A percentile compares a stretch with the other conserved stretches of the same genome.
These are phyloP conservation scores for Anolis sagrei DNA, from an alignment of 2,113 vertebrate species.

Conservation along the genomic window DNA sequence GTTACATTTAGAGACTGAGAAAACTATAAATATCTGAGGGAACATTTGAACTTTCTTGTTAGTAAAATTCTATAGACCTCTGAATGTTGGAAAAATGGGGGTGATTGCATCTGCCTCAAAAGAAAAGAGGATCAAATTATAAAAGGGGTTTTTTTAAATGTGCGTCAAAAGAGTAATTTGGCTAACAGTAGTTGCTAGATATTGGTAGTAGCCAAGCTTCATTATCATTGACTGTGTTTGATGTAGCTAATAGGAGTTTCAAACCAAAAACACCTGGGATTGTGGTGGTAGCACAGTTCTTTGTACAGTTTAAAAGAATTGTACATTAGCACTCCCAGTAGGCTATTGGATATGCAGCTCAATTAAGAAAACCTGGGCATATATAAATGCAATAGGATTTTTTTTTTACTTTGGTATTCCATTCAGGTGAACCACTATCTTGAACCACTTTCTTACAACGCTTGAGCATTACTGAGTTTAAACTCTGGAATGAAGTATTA, in stretches of 20 bases:
- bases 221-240: too few relatives aligned
- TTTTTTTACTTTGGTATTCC: not conserved
- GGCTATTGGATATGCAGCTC: not conserved
- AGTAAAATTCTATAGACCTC: not conserved
- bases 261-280: too few relatives aligned
- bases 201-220: not conserved
- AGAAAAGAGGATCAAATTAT: not conserved
- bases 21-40: not conserved
- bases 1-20: not conserved
- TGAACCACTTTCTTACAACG: not conserved
- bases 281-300: too few relatives aligned
- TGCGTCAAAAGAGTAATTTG: not conserved
- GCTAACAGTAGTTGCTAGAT: not conserved
- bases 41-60: not conserved
- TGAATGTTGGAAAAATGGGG: not conserved
- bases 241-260: too few relatives aligned
- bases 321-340: slow-evolving; percentile 3
- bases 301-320: slow-evolving; percentile 33
- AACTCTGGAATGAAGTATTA: not conserved
- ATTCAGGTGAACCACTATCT: not conserved
- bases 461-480: not conserved
- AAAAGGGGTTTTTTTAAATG: not conserved
- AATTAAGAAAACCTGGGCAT: not conserved
- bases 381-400: not conserved
- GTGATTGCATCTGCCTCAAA: not conserved